A percentile compares a stretch with the other conserved stretches of the same genome.
Evolutionary conservation across 2,113 vertebrate species (phyloP).

Genomic region (Hemibagrus wyckioides): DNA sequence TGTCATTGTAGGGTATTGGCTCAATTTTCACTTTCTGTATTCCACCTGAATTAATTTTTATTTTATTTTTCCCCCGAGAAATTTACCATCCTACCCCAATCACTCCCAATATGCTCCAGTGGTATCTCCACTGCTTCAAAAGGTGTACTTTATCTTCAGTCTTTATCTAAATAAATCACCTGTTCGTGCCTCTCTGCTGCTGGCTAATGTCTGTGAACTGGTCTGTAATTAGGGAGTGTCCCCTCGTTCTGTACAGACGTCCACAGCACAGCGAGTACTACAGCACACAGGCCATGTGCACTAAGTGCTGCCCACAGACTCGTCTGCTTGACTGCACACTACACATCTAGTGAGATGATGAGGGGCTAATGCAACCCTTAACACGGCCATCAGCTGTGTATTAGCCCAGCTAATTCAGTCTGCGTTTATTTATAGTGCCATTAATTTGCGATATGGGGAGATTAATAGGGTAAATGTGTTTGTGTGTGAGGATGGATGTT

Average conservation of each 20-base stretch:
- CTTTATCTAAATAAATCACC: slow-evolving; percentile 67
- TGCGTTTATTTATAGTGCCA: slow-evolving; percentile 26
- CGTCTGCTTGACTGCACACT: not conserved
- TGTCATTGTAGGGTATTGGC: not conserved
- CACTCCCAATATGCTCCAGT: too few species aligned
- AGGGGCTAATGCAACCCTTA: not conserved
- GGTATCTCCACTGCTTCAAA: not conserved
- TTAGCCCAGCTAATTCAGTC: slow-evolving; percentile 6
- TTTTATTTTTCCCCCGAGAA: too few species aligned
- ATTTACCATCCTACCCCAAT: too few species aligned
- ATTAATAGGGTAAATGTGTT: slow-evolving; percentile 11
- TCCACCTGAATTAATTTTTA: not conserved
- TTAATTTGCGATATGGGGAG: slow-evolving; percentile 1
- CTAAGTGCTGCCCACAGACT: slow-evolving; percentile 2
- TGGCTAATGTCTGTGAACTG: slow-evolving; percentile 41
- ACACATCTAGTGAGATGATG: not conserved
- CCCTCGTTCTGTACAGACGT: not conserved
- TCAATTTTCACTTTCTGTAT: not conserved
- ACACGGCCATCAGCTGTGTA: not conserved
- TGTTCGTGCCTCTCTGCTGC: slow-evolving; percentile 55
- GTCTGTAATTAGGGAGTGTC: slow-evolving; percentile 63
- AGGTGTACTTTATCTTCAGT: slow-evolving; percentile 60
- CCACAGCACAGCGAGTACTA: not conserved
- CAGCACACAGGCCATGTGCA: not conserved
- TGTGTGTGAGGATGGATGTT: not conserved